phyloP scores from a whole-genome alignment of 1,140 invertebrate genomes.

The Hydropsyche tenuis region DNA sequence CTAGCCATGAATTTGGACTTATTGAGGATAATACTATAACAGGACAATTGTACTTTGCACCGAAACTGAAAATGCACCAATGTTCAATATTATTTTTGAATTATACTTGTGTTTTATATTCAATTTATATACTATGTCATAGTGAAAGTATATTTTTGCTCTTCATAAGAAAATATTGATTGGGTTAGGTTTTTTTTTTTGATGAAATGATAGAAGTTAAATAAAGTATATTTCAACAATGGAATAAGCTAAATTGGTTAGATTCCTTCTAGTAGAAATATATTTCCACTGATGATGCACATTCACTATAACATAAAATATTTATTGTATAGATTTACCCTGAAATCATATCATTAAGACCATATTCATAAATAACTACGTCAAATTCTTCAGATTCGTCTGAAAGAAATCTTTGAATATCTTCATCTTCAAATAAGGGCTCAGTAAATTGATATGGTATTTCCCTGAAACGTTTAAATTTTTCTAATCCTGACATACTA shows the following conservation, averaged over 20 bases:
- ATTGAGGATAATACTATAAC: constrained; percentile 13
- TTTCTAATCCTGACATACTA: constrained; percentile 2
- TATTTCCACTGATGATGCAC: no score
- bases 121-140: no score
- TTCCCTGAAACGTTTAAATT: constrained; percentile 5
- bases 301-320: background rate
- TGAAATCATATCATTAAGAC: constrained; percentile 17
- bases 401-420: constrained; percentile 30
- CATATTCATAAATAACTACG: constrained; percentile 33
- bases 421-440: background rate
- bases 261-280: no score
- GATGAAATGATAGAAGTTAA: no score
- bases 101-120: no score
- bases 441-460: background rate
- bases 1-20: background rate
- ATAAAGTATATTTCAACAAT: no score
- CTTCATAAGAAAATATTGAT: no score
- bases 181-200: no score
- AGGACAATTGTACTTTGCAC: constrained; percentile 33
- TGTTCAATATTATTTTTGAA: background rate
- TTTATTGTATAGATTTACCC: constrained; percentile 28
- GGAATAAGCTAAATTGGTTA: no score
- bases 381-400: constrained; percentile 42
- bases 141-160: no score
- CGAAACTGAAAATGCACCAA: constrained; percentile 6